Base-by-base conservation (phyloP, 37 sponge, comb jelly and placozoan species). In the Oopsacas minuta region DNA sequence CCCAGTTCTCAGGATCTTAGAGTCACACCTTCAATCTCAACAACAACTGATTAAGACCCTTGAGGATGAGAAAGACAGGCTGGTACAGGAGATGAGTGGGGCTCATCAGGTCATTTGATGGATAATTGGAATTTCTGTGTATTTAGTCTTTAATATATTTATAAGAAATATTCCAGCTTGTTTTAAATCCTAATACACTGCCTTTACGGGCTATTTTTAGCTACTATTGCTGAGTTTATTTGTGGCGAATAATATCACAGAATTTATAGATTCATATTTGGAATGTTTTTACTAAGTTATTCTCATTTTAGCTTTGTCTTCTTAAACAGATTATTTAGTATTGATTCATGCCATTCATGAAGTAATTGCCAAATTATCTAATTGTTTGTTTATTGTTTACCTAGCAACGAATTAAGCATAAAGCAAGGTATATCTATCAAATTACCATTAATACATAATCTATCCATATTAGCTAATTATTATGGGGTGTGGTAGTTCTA, bases 1-100 rank as follows among this genome's bases (percentile, higher is more conserved):
- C 1, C 96, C 96, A n/a, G 36, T 91, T 23, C 83, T 88, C 52
- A 86, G 86, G 36, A 30, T 88, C 32, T 37, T 95, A 35, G 89
- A 91, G 42, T 86, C 86, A 23, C 88, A 89, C 75, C 17, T 61
- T 3, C 75, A 20, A 34, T 20, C 17, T 61, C 75, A 61, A 34
- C 28, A 25, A n/a, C 75, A 61, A 34, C 75, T 61, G 85, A 32
- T 89, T 25, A 37, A 52, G 81, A 37, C 83, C 23, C 89, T 89
- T 8, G 86, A 88, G 36, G 38, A 30, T 12, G 38, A 30, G 0
- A 82, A 81, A 23, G 81, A 86, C 38, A 38, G 49, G 35, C 82
- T 91, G 25, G 52, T 35, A 37, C n/a, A 82, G 35, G 85, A 89
- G 83, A 91, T 61, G 75, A 61, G 75, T 12, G 75, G 75, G 28